These are phyloP conservation scores for Smittia sp. DNA, from an alignment of 2,888 invertebrate species.

Conservation along the genomic window DNA sequence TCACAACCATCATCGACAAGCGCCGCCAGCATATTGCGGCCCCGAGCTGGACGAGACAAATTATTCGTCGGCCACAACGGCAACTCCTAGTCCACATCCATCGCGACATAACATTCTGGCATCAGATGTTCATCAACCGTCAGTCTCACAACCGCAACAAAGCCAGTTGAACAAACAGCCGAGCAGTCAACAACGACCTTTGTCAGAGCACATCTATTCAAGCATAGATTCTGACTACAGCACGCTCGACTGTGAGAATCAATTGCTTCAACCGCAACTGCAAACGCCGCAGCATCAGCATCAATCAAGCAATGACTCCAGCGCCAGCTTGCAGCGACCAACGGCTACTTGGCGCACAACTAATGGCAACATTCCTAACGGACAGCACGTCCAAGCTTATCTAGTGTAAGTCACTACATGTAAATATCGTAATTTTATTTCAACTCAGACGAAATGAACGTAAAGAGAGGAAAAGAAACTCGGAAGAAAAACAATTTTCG, in stretches of 20 bases:
- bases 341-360: not conserved
- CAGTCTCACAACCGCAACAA: conserved; percentile 55
- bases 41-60: conserved; percentile 60
- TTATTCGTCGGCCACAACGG: conserved; percentile 65
- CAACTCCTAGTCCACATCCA: conserved; percentile 60
- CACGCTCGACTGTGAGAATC: conserved; percentile 70
- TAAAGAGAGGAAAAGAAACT: not conserved
- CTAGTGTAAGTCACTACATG: conserved; percentile 32
- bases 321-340: conserved; percentile 53
- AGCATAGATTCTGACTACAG: conserved; percentile 88
- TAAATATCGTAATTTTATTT: not conserved
- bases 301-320: conserved; percentile 54
- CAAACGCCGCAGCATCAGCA: conserved; percentile 42
- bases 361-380: conserved; percentile 42
- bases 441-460: not conserved
- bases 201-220: conserved; percentile 85
- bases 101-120: conserved; percentile 55
- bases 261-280: conserved; percentile 45
- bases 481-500: conserved; percentile 10
- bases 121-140: conserved; percentile 56
- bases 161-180: conserved; percentile 54
- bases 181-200: conserved; percentile 61
- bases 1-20: conserved; percentile 52
- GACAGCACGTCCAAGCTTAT: conserved; percentile 54
- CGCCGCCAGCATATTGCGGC: conserved; percentile 58